Percentiles rank a stretch among this genome's conserved stretches.
Conservation (phyloP, 2,113 vertebrate genomes). For the Syngnathus scovelli region DNA sequence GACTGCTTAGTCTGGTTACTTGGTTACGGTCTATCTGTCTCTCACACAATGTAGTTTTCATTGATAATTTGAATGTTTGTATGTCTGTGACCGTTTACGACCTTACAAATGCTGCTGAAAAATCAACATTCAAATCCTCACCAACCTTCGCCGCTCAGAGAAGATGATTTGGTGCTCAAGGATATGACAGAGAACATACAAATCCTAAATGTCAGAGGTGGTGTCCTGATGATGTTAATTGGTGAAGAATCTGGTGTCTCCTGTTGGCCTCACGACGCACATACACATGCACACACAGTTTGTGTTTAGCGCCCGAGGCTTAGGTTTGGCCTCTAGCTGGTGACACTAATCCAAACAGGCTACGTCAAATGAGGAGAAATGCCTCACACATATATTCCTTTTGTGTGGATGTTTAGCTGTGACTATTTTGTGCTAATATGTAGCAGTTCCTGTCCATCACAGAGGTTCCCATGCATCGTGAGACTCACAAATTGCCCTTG, state of each 20-base stretch:
- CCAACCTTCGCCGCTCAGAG: too few species aligned
- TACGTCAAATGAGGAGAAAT: conserved; percentile 57
- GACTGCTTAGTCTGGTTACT: too few species aligned
- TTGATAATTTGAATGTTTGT: too few species aligned
- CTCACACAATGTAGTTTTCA: too few species aligned
- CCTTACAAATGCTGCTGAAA: too few species aligned
- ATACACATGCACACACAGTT: conserved; percentile 14
- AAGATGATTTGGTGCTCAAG: conserved; percentile 18
- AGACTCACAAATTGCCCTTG: conserved; percentile 5
- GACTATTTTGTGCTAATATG: conserved; percentile 27
- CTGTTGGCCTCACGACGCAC: conserved; percentile 33
- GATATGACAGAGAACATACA: conserved; percentile 27
- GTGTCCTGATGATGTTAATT: conserved; percentile 48
- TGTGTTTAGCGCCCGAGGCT: conserved; percentile 35
- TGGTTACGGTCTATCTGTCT: too few species aligned
- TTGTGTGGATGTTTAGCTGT: not conserved
- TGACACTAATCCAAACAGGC: conserved; percentile 66
- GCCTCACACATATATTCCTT: conserved; percentile 22
- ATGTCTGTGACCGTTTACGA: too few species aligned
- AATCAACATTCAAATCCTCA: too few species aligned
- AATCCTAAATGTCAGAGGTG: conserved; percentile 52
- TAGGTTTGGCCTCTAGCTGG: conserved; percentile 49
- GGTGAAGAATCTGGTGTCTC: conserved; percentile 53
- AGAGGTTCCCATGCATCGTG: conserved; percentile 15
- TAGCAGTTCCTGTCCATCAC: conserved; percentile 17